Evolutionary conservation across 2,797 vertebrate species (phyloP).

Genomic region (Rhinoraja longicauda): DNA sequence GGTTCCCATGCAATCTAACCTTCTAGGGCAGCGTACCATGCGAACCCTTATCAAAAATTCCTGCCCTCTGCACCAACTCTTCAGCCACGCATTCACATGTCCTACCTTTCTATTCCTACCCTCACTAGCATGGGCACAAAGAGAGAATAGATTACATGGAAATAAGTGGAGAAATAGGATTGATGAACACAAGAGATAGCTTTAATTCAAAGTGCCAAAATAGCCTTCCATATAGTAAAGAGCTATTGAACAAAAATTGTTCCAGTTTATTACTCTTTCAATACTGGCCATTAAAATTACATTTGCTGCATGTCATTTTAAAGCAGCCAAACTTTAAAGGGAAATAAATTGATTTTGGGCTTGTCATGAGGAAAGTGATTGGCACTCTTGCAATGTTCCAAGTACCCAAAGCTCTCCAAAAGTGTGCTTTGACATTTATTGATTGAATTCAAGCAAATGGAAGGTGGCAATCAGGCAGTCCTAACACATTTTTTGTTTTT

Average conservation of each 20-base stretch:
- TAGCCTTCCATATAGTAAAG: no score
- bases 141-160: no score
- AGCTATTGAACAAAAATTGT: not conserved
- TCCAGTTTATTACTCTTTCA: not conserved
- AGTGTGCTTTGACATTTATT: not conserved
- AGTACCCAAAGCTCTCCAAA: not conserved
- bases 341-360: not conserved
- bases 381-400: not conserved
- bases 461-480: not conserved
- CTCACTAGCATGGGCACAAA: no score
- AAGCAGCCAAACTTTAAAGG: not conserved
- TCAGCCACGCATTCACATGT: no score
- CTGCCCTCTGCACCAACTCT: no score
- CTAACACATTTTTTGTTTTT: not conserved
- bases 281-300: not conserved
- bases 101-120: no score
- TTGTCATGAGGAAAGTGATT: not conserved
- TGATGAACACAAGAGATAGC: no score
- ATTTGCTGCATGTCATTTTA: not conserved
- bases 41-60: no score
- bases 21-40: no score
- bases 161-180: no score
- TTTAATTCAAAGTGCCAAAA: no score
- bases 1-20: no score
- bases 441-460: not conserved